phyloP scores from a whole-genome alignment of 1,140 invertebrate genomes.

The Drosophila equinoxialis region DNA sequence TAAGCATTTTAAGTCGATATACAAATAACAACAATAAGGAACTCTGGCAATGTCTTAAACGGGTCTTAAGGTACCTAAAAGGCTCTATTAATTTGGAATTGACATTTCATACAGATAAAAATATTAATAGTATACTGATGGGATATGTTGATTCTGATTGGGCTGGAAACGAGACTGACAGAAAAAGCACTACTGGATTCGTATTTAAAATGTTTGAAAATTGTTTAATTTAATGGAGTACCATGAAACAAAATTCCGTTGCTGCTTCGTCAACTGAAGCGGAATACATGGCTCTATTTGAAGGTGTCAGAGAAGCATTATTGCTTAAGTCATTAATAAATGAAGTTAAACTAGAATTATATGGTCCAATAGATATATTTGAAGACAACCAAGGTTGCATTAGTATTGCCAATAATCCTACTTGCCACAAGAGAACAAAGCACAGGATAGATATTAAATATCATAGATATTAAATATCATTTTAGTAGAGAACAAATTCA shows the following conservation, averaged over 20 bases:
- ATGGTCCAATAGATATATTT: constrained; percentile 25
- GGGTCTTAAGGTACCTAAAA: neutral
- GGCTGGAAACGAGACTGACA: neutral
- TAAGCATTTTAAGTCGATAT: neutral
- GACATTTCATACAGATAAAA: constrained; percentile 20
- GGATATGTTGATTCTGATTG: constrained; percentile 29
- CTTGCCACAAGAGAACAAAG: constrained; percentile 26
- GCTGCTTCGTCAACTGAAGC: too few relatives aligned
- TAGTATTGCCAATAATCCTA: constrained; percentile 33
- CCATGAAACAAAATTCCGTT: too few relatives aligned
- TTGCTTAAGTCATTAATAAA: constrained; percentile 21
- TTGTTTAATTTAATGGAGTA: constrained; percentile 28
- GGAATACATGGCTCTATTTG: constrained; percentile 7
- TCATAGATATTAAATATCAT: neutral
- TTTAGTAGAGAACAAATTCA: too few relatives aligned
- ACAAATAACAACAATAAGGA: constrained; percentile 5
- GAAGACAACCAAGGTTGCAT: constrained; percentile 27
- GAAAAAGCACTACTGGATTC: constrained; percentile 50
- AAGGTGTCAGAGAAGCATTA: constrained; percentile 2
- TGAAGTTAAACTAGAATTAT: constrained; percentile 25
- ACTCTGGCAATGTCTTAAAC: constrained; percentile 8
- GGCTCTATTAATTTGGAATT: constrained; percentile 30
- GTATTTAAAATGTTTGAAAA: constrained; percentile 41
- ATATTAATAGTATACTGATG: constrained; percentile 21
- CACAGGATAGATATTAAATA: constrained; percentile 13